Evolutionary conservation across 2,888 invertebrate species (phyloP).

Genomic region (Atherix ibis): DNA sequence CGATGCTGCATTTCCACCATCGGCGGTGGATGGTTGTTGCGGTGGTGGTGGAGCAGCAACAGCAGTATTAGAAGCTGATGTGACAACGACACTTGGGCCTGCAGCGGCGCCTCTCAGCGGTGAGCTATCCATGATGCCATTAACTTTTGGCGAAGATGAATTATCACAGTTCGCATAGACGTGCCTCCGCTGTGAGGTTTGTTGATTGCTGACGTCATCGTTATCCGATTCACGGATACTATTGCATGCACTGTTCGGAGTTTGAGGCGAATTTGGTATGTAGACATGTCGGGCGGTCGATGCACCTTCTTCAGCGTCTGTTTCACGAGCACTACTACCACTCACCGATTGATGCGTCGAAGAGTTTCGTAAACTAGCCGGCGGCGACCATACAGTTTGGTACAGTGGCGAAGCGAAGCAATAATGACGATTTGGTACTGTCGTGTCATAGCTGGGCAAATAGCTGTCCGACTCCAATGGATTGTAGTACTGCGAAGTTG

Average conservation of each 20-base stretch:
- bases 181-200: conserved; percentile 14
- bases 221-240: conserved; percentile 30
- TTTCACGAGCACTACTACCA: conserved; percentile 27
- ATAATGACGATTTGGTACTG: conserved; percentile 30
- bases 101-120: no score
- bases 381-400: conserved; percentile 32
- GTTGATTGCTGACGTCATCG: conserved; percentile 17
- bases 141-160: conserved; percentile 28
- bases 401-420: conserved; percentile 32
- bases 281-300: conserved; percentile 26
- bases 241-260: conserved; percentile 23
- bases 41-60: not conserved
- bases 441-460: conserved; percentile 32
- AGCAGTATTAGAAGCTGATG: not conserved
- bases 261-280: conserved; percentile 28
- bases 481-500: conserved; percentile 30
- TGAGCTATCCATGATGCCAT: no score
- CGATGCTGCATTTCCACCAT: no score
- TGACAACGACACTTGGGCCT: no score
- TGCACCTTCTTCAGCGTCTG: conserved; percentile 25
- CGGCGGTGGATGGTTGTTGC: not conserved
- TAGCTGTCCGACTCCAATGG: conserved; percentile 32
- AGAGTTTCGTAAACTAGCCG: conserved; percentile 28
- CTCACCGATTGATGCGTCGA: conserved; percentile 28
- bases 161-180: conserved; percentile 31